A percentile compares a stretch with the other conserved stretches of the same genome.
Conservation (phyloP, 2,888 invertebrate genomes). For the Aporophyla lueneburgensis region DNA sequence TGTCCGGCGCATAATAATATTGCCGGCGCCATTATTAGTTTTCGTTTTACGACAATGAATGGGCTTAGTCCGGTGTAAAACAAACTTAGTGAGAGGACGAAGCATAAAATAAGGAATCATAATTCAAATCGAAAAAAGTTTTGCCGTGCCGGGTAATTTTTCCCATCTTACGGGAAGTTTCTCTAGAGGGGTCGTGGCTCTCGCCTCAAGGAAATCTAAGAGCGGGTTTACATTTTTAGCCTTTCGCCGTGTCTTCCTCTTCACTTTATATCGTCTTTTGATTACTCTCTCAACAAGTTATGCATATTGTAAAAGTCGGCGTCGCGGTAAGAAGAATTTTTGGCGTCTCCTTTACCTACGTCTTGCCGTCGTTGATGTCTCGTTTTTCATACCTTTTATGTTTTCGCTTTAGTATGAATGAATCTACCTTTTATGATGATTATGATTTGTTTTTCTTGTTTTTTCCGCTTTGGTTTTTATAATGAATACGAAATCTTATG, state of each 20-base stretch:
- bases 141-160: slow-evolving; percentile 88
- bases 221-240: slow-evolving; percentile 90
- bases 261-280: slow-evolving; percentile 91
- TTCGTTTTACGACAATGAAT: slow-evolving; percentile 82
- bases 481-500: slow-evolving; percentile 40
- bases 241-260: slow-evolving; percentile 89
- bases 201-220: slow-evolving; percentile 87
- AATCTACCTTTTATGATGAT: slow-evolving; percentile 80
- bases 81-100: slow-evolving; percentile 84
- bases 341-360: slow-evolving; percentile 80
- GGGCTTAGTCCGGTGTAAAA: slow-evolving; percentile 83
- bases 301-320: slow-evolving; percentile 89
- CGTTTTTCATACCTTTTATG: slow-evolving; percentile 85
- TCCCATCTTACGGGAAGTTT: slow-evolving; percentile 90
- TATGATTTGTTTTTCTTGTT: slow-evolving; percentile 73
- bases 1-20: slow-evolving; percentile 49
- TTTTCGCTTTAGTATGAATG: slow-evolving; percentile 83
- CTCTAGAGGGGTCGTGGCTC: slow-evolving; percentile 86
- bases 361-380: slow-evolving; percentile 82
- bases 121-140: slow-evolving; percentile 91
- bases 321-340: slow-evolving; percentile 84
- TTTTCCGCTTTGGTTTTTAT: slow-evolving; percentile 57
- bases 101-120: slow-evolving; percentile 90
- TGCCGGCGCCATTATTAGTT: slow-evolving; percentile 65
- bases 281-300: slow-evolving; percentile 91